Evolutionary conservation across 2,113 vertebrate genomes (phyloP), one percentile per base, ranked within the genome.

Genomic region (Glareola pratincola): DNA sequence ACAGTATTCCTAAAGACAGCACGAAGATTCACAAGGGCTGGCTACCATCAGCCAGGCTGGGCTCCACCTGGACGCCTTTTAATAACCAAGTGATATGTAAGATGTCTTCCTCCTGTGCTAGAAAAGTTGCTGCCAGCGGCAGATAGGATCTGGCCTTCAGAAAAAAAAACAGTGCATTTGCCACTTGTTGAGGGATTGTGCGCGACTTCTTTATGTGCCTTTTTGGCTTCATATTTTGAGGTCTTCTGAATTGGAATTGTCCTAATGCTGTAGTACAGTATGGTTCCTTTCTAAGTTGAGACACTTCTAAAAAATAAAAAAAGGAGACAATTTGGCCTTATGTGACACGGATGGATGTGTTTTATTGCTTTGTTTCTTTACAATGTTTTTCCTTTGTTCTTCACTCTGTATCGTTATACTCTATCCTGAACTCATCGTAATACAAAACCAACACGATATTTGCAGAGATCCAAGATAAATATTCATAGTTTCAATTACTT

Each of bases 401-500:
- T 74, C 39, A 50, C 6, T 64, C n/a, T 53, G 32, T 30, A 69
- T 84, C 24, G 22, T 72, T 72, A 41, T 62, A 45, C 9, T 57
- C 5, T 41, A 34, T 50, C 69, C 80, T 91, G 88, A 89, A 91
- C 14, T 73, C 64, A 60, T 5, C 73, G 63, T 12, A 66, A 51
- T 66, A 69, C 20, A 87, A 78, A 94, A 30, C 18, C 57, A 57
- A 57, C 24, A 50, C 27, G 53, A 32, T 82, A 66, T 91, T 88
- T 94, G 13, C n/a, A 54, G 26, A 1, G 0, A 88, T 91, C 68
- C 62, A 85, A 94, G 48, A 82, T 32, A 96, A 91, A 94, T 96
- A 92, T 39, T 92, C 43, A 3, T 68, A 87, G 23, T 95, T 95
- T 94, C 48, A 91, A 69, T 79, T 91, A 78, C 53, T 89, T 89